Evolutionary conservation across 1,140 invertebrate species (phyloP).

Genomic region (Aphaenogaster ashmeadi): DNA sequence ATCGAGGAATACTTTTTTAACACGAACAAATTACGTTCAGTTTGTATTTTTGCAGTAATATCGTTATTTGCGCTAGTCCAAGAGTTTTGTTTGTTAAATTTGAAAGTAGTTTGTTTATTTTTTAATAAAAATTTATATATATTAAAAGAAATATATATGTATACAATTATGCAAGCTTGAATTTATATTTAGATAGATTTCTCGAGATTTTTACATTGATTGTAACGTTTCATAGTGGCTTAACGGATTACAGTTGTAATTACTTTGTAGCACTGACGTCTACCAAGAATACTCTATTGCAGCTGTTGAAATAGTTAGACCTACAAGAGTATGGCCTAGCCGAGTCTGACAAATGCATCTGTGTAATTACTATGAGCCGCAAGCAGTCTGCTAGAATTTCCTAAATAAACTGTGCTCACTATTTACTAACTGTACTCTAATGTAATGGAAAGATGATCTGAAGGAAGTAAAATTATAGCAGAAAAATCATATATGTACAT

Average conservation of each 20-base stretch:
- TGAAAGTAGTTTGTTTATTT: neutral
- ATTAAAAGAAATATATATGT: neutral
- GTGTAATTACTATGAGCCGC: conserved; percentile 49
- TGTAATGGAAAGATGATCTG: neutral
- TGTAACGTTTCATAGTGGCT: neutral
- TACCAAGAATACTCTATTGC: conserved; percentile 48
- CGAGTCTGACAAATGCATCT: conserved; percentile 56
- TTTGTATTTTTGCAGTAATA: neutral
- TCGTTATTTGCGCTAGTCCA: neutral
- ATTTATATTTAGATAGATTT: neutral
- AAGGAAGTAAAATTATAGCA: neutral
- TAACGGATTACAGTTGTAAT: conserved; percentile 56
- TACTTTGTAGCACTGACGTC: conserved; percentile 37
- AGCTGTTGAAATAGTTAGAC: conserved; percentile 59
- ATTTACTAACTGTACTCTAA: conserved; percentile 35
- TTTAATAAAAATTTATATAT: neutral
- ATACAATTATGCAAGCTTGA: neutral
- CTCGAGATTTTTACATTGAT: conserved; percentile 20
- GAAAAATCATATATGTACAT: neutral
- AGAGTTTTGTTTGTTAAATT: neutral
- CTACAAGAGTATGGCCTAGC: conserved; percentile 38
- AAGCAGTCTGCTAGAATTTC: conserved; percentile 27
- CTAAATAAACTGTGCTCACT: conserved; percentile 29
- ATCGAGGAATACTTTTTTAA: conserved; percentile 25
- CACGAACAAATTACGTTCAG: neutral